phyloP scores from a whole-genome alignment of 2,888 invertebrate genomes.

The Cenopis cana region DNA sequence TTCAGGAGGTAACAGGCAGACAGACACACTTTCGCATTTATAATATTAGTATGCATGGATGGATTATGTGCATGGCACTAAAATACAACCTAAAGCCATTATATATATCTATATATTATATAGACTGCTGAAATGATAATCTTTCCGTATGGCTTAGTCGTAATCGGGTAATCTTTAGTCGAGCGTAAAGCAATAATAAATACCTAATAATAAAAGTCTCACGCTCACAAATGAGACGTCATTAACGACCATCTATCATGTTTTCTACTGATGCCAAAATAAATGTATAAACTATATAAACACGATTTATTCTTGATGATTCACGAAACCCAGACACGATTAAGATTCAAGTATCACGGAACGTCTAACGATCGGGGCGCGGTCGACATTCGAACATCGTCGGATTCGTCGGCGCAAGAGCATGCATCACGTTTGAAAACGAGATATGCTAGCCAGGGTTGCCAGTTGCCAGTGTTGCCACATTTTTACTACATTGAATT shows the following conservation, averaged over 20 bases:
- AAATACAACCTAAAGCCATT: no score
- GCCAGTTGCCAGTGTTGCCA: slow-evolving; percentile 15
- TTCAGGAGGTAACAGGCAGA: no score
- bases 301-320: slow-evolving; percentile 23
- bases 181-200: background rate
- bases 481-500: background rate
- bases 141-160: no score
- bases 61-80: no score
- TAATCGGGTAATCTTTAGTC: background rate
- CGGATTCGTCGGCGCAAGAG: slow-evolving; percentile 27
- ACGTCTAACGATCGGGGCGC: slow-evolving; percentile 34
- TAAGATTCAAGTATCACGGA: slow-evolving; percentile 42
- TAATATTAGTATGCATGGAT: no score
- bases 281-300: slow-evolving; percentile 5
- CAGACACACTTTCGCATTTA: no score
- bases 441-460: slow-evolving; percentile 33
- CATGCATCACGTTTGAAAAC: slow-evolving; percentile 38
- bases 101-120: no score
- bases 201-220: slow-evolving; percentile 10
- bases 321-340: slow-evolving; percentile 42
- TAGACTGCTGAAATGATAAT: no score
- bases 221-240: slow-evolving; percentile 11
- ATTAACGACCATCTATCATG: slow-evolving; percentile 12
- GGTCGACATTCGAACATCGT: slow-evolving; percentile 37
- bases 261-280: slow-evolving; percentile 16